These are phyloP conservation scores for Conomelus anceps DNA, from an alignment of 2,888 invertebrate genomes.

Conservation along the genomic window DNA sequence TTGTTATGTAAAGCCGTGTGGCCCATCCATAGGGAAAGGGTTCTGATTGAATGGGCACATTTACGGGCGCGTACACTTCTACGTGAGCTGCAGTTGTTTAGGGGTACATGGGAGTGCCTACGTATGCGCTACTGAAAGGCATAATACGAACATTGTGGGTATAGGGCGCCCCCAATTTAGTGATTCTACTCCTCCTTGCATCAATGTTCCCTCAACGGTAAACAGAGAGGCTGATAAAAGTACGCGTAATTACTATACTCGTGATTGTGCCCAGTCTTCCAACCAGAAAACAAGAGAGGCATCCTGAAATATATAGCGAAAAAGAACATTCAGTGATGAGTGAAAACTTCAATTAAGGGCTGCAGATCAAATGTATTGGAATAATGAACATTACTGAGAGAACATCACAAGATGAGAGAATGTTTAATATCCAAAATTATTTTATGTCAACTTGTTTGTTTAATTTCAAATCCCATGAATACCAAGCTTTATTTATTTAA, in stretches of 20 bases:
- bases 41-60: neutral
- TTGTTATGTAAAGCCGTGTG: neutral
- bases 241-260: neutral
- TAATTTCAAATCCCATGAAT: too few relatives aligned
- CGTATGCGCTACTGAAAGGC: neutral
- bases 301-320: neutral
- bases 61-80: neutral
- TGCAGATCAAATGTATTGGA: neutral
- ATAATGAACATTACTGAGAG: too few relatives aligned
- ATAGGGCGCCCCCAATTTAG: neutral
- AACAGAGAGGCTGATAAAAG: neutral
- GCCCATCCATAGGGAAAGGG: neutral
- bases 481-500: too few relatives aligned
- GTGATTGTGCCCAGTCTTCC: neutral
- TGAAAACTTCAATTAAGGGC: neutral
- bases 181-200: neutral
- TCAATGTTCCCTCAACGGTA: neutral
- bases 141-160: neutral
- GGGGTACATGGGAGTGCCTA: neutral
- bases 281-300: neutral
- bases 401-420: too few relatives aligned
- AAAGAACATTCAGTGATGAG: neutral
- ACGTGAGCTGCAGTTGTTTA: neutral
- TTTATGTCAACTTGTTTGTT: too few relatives aligned
- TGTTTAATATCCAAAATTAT: too few relatives aligned